phyloP scores from a whole-genome alignment of 2,888 invertebrate genomes.

The Nomada goodeniana region DNA sequence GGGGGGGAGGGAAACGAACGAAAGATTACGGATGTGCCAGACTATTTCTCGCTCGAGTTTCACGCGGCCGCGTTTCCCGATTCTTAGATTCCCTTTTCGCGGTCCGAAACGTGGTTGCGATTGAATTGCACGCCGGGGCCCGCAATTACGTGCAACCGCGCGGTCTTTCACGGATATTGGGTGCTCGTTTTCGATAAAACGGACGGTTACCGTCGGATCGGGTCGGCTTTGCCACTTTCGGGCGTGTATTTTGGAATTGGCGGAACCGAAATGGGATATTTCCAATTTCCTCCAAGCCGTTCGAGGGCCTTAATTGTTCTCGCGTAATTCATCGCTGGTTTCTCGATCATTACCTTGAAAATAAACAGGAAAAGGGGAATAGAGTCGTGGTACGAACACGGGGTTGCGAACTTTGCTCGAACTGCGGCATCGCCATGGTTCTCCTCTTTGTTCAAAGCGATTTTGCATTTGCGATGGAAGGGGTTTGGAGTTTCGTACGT shows the following conservation, averaged over 20 bases:
- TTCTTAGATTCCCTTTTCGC: background rate
- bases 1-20: slow-evolving; percentile 8
- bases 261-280: slow-evolving; percentile 6
- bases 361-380: too few species aligned
- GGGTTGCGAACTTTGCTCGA: too few species aligned
- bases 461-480: background rate
- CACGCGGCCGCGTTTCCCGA: slow-evolving; percentile 10
- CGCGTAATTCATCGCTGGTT: too few species aligned
- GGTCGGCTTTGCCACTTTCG: background rate
- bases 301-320: too few species aligned
- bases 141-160: slow-evolving; percentile 23
- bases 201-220: background rate
- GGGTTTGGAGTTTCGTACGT: too few species aligned
- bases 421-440: background rate
- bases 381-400: too few species aligned
- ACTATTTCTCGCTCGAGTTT: slow-evolving; percentile 53
- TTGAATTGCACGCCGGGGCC: slow-evolving; percentile 3
- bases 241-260: background rate
- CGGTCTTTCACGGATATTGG: slow-evolving; percentile 24
- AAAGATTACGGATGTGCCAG: slow-evolving; percentile 69
- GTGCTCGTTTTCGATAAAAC: slow-evolving; percentile 18
- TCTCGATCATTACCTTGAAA: too few species aligned
- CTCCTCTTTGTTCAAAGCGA: background rate
- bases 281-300: background rate
- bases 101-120: background rate